A percentile compares a stretch with the other conserved stretches of the same genome.
Evolutionary conservation across 2,797 vertebrate genomes (phyloP).

Genomic region (Diplodus sargus): DNA sequence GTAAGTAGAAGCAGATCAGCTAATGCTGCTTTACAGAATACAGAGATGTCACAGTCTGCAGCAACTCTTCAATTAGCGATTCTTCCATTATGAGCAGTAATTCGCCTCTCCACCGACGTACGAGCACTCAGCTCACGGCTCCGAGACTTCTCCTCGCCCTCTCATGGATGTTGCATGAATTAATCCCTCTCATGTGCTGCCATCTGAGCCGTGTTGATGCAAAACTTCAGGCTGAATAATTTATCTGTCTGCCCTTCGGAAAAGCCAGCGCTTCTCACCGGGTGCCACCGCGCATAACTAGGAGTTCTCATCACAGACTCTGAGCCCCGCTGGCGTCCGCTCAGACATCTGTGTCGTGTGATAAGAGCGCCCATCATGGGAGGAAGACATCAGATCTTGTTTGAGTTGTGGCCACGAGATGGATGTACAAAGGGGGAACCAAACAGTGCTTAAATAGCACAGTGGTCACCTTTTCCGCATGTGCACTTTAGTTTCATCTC

Average conservation of each 20-base stretch:
- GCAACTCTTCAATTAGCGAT: constrained; percentile 45
- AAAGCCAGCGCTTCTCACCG: constrained; percentile 57
- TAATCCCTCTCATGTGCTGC: constrained; percentile 78
- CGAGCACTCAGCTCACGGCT: constrained; percentile 56
- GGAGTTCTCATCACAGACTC: constrained; percentile 72
- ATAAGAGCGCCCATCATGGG: constrained; percentile 65
- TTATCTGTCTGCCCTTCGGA: constrained; percentile 77
- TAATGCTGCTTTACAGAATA: not conserved
- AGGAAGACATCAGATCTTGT: constrained; percentile 65
- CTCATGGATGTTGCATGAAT: constrained; percentile 72
- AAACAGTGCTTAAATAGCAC: constrained; percentile 9
- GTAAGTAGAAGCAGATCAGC: not conserved
- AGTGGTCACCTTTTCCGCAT: constrained; percentile 48
- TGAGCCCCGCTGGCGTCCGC: constrained; percentile 65
- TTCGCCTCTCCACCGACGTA: constrained; percentile 37
- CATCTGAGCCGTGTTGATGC: constrained; percentile 77
- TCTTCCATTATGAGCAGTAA: constrained; percentile 45
- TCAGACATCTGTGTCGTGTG: constrained; percentile 76
- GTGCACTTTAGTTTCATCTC: constrained; percentile 33
- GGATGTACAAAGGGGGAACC: constrained; percentile 36
- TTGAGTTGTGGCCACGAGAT: constrained; percentile 52
- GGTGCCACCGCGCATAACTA: constrained; percentile 71
- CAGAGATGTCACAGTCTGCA: constrained; percentile 31
- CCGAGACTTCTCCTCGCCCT: constrained; percentile 61
- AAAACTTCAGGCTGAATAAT: constrained; percentile 81